Evolutionary conservation across 2,888 invertebrate genomes (phyloP).

Genomic region (Sarcophaga variegata): DNA sequence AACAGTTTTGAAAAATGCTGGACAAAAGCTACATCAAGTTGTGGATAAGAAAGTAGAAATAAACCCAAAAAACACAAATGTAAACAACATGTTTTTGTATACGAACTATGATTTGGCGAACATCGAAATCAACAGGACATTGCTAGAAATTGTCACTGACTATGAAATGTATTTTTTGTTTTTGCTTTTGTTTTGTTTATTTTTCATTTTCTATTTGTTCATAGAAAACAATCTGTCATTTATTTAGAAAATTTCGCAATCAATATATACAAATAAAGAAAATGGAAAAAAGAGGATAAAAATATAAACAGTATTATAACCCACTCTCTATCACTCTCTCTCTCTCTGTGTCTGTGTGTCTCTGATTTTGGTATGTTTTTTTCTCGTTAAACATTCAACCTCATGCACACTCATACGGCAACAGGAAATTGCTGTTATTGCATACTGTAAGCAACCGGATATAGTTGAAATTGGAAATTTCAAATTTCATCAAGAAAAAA

Average conservation of each 20-base stretch:
- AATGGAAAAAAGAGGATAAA: constrained; percentile 15
- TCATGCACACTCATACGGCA: background rate
- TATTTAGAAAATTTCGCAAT: constrained; percentile 27
- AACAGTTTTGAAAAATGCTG: background rate
- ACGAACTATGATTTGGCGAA: constrained; percentile 36
- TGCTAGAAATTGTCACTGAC: constrained; percentile 37
- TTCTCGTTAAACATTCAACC: background rate
- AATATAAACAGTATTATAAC: background rate
- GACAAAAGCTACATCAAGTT: background rate
- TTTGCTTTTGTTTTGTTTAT: background rate
- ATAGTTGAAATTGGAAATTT: constrained; percentile 49
- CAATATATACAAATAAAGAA: constrained; percentile 16
- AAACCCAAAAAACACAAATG: background rate
- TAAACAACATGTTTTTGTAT: background rate
- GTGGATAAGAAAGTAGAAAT: background rate
- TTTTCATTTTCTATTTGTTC: background rate
- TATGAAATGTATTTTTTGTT: constrained; percentile 10
- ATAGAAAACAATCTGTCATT: background rate
- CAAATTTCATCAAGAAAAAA: background rate
- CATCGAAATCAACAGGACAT: constrained; percentile 39
- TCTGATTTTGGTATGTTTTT: background rate
- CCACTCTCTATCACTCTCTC: background rate
- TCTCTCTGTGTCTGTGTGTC: background rate
- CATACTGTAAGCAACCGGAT: constrained; percentile 38
- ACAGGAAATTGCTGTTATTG: constrained; percentile 52